These are phyloP conservation scores for Agrotis clavis DNA, from an alignment of 2,888 invertebrate species.

Conservation along the genomic window DNA sequence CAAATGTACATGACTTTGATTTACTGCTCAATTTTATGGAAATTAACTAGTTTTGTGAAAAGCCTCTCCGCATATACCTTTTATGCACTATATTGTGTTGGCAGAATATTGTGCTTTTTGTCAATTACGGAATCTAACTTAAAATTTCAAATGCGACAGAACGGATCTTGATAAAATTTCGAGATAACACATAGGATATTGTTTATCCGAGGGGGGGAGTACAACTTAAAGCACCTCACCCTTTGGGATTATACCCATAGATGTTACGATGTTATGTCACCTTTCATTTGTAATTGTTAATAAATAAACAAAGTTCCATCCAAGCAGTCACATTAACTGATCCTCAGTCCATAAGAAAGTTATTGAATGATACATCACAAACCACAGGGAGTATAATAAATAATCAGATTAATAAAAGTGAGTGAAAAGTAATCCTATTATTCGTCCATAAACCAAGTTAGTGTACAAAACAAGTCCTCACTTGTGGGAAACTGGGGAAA, in stretches of 20 bases:
- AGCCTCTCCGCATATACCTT: constrained; percentile 22
- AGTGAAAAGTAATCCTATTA: constrained; percentile 63
- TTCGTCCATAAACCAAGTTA: constrained; percentile 59
- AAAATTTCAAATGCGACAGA: too few relatives aligned
- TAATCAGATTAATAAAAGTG: constrained; percentile 43
- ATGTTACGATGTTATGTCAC: too few relatives aligned
- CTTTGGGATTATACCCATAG: too few relatives aligned
- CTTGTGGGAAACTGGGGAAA: constrained; percentile 55
- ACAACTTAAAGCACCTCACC: too few relatives aligned
- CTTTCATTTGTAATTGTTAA: not conserved
- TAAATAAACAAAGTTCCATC: not conserved
- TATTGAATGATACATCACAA: constrained; percentile 50
- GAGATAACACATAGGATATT: too few relatives aligned
- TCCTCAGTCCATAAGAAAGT: not conserved
- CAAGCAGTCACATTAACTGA: not conserved
- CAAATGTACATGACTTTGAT: constrained; percentile 39
- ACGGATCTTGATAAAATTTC: too few relatives aligned
- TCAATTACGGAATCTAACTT: constrained; percentile 6
- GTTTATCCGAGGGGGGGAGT: too few relatives aligned
- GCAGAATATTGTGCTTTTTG: constrained; percentile 14
- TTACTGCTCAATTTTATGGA: constrained; percentile 50
- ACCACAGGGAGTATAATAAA: constrained; percentile 42
- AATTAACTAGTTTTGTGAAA: constrained; percentile 46
- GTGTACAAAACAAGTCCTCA: constrained; percentile 54
- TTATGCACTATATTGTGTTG: constrained; percentile 20